phyloP scores from a whole-genome alignment of 1,140 invertebrate species.

The Gonatopus flavifemur region DNA sequence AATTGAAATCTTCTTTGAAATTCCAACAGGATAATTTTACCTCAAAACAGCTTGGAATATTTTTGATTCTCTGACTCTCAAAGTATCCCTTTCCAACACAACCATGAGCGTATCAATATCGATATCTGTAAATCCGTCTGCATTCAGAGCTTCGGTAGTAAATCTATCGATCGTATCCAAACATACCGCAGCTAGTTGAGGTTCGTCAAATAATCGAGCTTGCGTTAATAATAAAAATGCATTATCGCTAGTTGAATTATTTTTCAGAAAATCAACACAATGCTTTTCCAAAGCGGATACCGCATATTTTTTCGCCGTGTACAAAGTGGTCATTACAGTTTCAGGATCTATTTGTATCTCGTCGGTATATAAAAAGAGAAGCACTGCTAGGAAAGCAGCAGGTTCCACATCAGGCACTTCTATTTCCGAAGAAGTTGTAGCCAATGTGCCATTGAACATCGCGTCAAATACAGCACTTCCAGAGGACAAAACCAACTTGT shows the following conservation, averaged over 20 bases:
- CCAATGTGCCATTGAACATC: constrained; percentile 80
- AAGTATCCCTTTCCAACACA: constrained; percentile 80
- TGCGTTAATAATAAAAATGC: constrained; percentile 82
- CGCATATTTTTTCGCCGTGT: constrained; percentile 87
- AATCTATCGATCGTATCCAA: constrained; percentile 86
- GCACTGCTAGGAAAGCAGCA: constrained; percentile 70
- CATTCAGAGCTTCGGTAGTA: constrained; percentile 77
- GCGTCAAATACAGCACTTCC: constrained; percentile 86
- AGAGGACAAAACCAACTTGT: constrained; percentile 81
- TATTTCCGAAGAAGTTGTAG: constrained; percentile 70
- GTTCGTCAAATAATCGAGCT: constrained; percentile 82
- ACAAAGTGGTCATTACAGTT: constrained; percentile 84
- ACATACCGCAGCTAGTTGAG: constrained; percentile 75
- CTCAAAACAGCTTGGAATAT: constrained; percentile 74
- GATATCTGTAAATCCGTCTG: constrained; percentile 87
- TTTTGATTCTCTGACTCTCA: constrained; percentile 79
- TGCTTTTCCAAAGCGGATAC: constrained; percentile 80
- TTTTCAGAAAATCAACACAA: constrained; percentile 83
- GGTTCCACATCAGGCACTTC: constrained; percentile 85
- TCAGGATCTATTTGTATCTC: constrained; percentile 85
- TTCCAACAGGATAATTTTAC: constrained; percentile 22
- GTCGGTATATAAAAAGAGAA: constrained; percentile 81
- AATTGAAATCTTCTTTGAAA: not conserved
- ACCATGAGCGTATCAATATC: constrained; percentile 80
- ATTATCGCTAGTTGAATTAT: constrained; percentile 79